A percentile compares a stretch with the other conserved stretches of the same genome.
phyloP scores from a whole-genome alignment of 2,797 vertebrate species.

The Pempheris klunzingeri region DNA sequence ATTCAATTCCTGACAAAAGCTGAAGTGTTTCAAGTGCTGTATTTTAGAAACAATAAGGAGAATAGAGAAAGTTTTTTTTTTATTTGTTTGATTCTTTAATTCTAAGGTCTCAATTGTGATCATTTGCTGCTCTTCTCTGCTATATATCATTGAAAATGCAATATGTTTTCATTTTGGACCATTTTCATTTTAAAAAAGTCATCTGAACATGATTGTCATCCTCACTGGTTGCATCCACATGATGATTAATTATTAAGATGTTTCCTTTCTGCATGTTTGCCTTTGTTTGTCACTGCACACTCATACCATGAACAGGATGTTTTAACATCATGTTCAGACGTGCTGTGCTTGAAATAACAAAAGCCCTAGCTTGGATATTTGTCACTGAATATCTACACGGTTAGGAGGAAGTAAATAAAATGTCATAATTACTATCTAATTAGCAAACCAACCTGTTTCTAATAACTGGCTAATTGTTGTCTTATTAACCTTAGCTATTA shows the following conservation, averaged over 20 bases:
- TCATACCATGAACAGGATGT: not conserved
- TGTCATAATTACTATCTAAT: constrained; percentile 1
- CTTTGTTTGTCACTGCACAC: not conserved
- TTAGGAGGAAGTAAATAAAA: not conserved
- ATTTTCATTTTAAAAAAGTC: not conserved
- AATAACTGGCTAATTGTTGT: constrained; percentile 3
- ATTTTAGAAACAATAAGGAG: too few species aligned
- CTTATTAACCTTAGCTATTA: not conserved
- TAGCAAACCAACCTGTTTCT: not conserved
- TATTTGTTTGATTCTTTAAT: too few species aligned
- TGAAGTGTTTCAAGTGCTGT: too few species aligned
- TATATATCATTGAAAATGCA: not conserved
- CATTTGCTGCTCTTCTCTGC: not conserved
- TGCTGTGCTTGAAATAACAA: not conserved
- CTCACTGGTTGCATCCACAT: not conserved
- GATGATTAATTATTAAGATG: not conserved
- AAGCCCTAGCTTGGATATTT: not conserved
- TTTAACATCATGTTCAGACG: not conserved
- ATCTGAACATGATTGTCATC: too few species aligned
- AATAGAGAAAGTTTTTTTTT: too few species aligned
- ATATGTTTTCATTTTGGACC: not conserved
- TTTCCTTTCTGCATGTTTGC: not conserved
- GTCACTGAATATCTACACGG: not conserved
- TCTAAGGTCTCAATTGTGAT: not conserved
- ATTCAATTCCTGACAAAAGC: too few species aligned